Base-by-base conservation (phyloP, 2,113 vertebrate species). In the Erinaceus europaeus region DNA sequence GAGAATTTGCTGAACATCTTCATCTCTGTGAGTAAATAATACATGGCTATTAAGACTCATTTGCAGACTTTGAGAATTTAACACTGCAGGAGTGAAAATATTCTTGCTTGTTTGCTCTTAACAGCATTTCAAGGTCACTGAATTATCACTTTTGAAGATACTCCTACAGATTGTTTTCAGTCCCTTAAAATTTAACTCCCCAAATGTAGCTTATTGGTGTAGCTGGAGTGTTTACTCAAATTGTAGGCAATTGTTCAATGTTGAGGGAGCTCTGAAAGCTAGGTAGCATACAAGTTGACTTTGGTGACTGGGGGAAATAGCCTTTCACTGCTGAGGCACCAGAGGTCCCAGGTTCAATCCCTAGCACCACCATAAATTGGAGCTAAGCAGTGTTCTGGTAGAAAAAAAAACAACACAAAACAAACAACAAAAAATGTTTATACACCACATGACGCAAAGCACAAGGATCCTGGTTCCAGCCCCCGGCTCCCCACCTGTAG, bases 1-100 rank as follows among this genome's bases (percentile, higher is more conserved):
- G 98, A 98, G 96, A 98, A 98, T 91, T 97, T 98, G 93, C 97
- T 98, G 90, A 98, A 98, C 97, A 98, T 98, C 96, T 98, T 98
- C 96, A 98, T 98, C 94, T 98, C 98, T 78, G 98, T 98, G 97
- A 98, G 98, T 98, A 97, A 78, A 86, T 91, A 88, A 52, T 93
- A 82, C 34, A 29, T 69, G 53, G 64, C 93, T 90, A 4, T 55
- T 89, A 44, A 34, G n/a, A 46, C 20, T 74, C 27, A 59, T 79
- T 65, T 48, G 11, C 17, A 36, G 72, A 88, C 61, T 81, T 90
- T 73, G 17, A 81, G 46, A 90, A 52, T 76, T n/a, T n/a, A 52
- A 55, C 36, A 36, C 55, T 32, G 32, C 32, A 46, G 55, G 29
- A 25, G 32, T 74, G 32, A 67, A 74, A 80, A 73, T 13, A 4